A percentile compares a stretch with the other conserved stretches of the same genome.
Conservation (phyloP, 2,797 vertebrate genomes). For the Aplochiton taeniatus region DNA sequence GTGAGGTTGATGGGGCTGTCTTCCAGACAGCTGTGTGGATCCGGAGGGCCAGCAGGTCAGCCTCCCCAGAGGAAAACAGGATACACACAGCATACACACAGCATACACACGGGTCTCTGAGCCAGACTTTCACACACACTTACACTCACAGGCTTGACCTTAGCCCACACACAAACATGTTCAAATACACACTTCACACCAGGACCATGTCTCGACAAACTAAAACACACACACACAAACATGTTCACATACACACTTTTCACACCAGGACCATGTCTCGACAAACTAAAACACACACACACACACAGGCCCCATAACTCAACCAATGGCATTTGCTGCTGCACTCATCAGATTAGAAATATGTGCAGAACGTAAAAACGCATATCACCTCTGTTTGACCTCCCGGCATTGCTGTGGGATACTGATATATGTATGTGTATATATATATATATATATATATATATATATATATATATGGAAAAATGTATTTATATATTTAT, state of each 20-base stretch:
- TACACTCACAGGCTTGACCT: neutral
- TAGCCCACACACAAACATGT: slow-evolving; percentile 9
- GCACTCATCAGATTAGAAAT: slow-evolving; percentile 43
- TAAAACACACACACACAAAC: neutral
- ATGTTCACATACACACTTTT: neutral
- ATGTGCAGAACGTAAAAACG: slow-evolving; percentile 14
- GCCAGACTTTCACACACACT: slow-evolving; percentile 1
- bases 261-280: no score
- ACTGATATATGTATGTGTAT: no score
- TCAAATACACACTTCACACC: slow-evolving; percentile 7
- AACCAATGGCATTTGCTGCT: slow-evolving; percentile 23
- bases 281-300: slow-evolving; percentile 8
- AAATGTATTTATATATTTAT: no score
- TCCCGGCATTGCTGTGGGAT: slow-evolving; percentile 13
- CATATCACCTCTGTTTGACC: slow-evolving; percentile 25
- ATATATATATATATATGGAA: no score
- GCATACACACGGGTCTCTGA: no score
- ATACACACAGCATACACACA: slow-evolving; percentile 9
- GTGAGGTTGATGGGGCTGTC: neutral
- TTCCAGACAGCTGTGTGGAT: neutral
- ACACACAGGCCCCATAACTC: slow-evolving; percentile 25
- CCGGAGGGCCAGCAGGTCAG: neutral
- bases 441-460: no score
- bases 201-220: neutral
- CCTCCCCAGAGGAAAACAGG: neutral